These are phyloP conservation scores for Margarornis squamiger DNA, from an alignment of 2,797 vertebrate genomes.

Conservation along the genomic window DNA sequence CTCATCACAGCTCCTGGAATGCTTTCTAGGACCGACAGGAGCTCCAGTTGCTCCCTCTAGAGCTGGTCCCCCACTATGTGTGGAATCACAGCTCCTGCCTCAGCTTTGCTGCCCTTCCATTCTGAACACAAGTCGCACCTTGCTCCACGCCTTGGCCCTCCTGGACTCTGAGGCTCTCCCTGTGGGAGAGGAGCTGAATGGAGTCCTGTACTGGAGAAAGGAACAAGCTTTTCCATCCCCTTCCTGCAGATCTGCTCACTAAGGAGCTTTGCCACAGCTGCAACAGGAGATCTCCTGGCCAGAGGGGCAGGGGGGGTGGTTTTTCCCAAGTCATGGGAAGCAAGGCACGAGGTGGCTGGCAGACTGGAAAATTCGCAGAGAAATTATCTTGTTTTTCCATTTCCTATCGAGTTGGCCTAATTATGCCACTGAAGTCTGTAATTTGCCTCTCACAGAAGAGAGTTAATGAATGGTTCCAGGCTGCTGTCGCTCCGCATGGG, in stretches of 20 bases:
- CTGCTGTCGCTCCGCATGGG: background rate
- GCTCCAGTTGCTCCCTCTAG: background rate
- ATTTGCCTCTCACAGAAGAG: conserved; percentile 53
- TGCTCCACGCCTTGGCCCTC: background rate
- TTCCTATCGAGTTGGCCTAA: conserved; percentile 47
- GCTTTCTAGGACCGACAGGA: fast-evolving
- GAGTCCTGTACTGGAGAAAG: background rate
- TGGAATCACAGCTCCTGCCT: background rate
- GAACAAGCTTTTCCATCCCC: background rate
- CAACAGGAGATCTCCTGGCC: background rate
- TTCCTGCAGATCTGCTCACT: background rate
- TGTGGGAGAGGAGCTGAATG: background rate
- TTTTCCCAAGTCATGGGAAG: background rate
- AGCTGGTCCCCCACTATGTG: background rate
- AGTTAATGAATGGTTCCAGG: conserved; percentile 17
- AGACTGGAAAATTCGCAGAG: background rate
- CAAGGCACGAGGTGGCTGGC: background rate
- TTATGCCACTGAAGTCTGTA: conserved; percentile 32
- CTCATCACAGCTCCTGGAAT: background rate
- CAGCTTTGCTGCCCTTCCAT: background rate
- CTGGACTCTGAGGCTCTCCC: background rate
- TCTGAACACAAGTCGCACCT: background rate
- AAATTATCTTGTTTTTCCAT: conserved; percentile 54
- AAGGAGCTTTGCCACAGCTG: background rate
- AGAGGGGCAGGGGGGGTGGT: background rate